Evolutionary conservation across 2,888 invertebrate species (phyloP).

Genomic region (Malthinus seriepunctatus): DNA sequence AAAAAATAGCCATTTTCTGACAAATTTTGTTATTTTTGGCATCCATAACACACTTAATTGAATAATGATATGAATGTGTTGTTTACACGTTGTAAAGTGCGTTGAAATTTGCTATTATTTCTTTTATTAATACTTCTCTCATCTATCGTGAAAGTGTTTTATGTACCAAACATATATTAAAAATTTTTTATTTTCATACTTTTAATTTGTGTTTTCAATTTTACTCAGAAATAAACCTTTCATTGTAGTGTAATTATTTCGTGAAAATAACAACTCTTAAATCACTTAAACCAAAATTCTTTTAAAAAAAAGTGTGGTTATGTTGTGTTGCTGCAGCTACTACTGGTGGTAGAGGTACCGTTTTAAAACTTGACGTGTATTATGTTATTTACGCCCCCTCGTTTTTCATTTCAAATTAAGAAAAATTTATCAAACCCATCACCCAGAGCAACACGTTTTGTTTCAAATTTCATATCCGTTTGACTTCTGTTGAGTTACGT

Average conservation of each 20-base stretch:
- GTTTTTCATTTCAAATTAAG: slow-evolving; percentile 18
- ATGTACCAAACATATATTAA: slow-evolving; percentile 16
- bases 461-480: slow-evolving; percentile 30
- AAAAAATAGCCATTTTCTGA: slow-evolving; percentile 32
- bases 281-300: no score
- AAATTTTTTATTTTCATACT: slow-evolving; percentile 12
- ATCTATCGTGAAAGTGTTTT: slow-evolving; percentile 13
- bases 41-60: slow-evolving; percentile 32
- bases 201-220: slow-evolving; percentile 17
- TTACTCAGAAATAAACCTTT: slow-evolving; percentile 12
- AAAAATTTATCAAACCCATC: background rate
- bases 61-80: slow-evolving; percentile 34
- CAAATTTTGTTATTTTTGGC: slow-evolving; percentile 37
- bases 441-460: no score
- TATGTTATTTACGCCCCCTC: slow-evolving; percentile 10
- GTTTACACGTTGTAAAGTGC: slow-evolving; percentile 33
- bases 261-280: background rate
- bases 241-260: slow-evolving; percentile 9
- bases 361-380: background rate
- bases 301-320: no score
- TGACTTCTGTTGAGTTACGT: background rate
- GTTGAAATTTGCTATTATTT: slow-evolving; percentile 33
- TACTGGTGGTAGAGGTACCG: background rate
- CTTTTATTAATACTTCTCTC: slow-evolving; percentile 21
- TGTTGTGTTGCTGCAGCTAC: no score